Base-by-base conservation (phyloP, 1,140 invertebrate genomes). In the Bombus vancouverensis region DNA sequence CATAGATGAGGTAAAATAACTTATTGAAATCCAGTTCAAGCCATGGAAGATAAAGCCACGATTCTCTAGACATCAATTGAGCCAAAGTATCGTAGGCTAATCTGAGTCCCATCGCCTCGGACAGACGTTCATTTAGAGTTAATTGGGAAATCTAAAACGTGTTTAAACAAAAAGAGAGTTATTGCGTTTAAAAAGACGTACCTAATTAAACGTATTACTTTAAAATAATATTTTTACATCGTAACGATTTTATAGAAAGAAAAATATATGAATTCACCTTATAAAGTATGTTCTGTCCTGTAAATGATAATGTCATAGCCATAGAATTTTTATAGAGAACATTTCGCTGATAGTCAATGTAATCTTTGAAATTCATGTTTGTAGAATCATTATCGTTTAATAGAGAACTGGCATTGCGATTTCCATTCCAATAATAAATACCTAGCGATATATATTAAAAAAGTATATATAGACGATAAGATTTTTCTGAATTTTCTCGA, bases 61-160 rank as follows among this genome's bases (percentile, higher is more conserved):
- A 66, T 77, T 89, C 76, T 44, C 57, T n/a, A 62, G 66, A 86
- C 81, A 47, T 87, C 37, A 79, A 47, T 78, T 87, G 84, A 88
- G 62, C 75, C 89, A 93, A 91, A 91, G 92, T 92, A 82, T 93
- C 92, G 62, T 92, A 91, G 73, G 91, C 89, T 75, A 93, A 84
- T 90, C 85, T 90, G 72, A 93, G 79, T 66, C 92, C 92, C 83
- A 89, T 85, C 32, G 74, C 87, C 65, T 93, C 92, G 53, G 92
- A 91, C 59, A 93, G 77, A 74, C 92, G 87, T 86, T 92, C 90
- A 76, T 93, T 93, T 83, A 93, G 73, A 15, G 89, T 87, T 72
- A 90, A 78, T 73, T 81, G 73, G 74, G 90, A 70, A 32, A 93
- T 91, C 92, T 93, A 73, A 68, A 84, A 87, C 82, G 62, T 71